A percentile compares a stretch with the other conserved stretches of the same genome.
phyloP scores from a whole-genome alignment of 1,140 invertebrate species.

The Drosophila chauvacae region DNA sequence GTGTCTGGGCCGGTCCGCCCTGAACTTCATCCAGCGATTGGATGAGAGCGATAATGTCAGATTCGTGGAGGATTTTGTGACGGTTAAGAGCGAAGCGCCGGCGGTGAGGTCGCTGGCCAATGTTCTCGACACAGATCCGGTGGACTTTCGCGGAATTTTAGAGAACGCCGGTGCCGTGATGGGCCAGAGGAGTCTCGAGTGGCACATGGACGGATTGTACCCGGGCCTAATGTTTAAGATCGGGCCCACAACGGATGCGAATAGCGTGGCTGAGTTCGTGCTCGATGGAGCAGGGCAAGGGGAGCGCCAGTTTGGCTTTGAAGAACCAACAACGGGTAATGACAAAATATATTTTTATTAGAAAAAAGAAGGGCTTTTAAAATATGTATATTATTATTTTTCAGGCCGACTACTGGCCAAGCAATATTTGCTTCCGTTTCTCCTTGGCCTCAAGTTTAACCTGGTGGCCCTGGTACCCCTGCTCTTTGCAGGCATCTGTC shows the following conservation, averaged over 20 bases:
- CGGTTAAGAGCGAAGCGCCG: conserved; percentile 86
- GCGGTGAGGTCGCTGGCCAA: conserved; percentile 85
- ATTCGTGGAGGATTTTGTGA: conserved; percentile 87
- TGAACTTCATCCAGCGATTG: conserved; percentile 87
- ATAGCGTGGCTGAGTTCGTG: conserved; percentile 90
- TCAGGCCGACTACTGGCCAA: conserved; percentile 89
- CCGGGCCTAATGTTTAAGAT: conserved; percentile 89
- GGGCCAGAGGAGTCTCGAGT: conserved; percentile 89
- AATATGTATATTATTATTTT: conserved; percentile 59
- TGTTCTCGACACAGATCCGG: conserved; percentile 89
- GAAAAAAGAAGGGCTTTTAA: not conserved
- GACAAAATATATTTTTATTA: not conserved
- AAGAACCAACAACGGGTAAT: conserved; percentile 85
- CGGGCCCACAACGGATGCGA: conserved; percentile 87
- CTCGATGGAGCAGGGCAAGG: conserved; percentile 86
- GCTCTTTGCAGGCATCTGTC: conserved; percentile 88
- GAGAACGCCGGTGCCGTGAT: conserved; percentile 89
- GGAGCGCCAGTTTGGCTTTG: conserved; percentile 81
- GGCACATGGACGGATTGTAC: conserved; percentile 89
- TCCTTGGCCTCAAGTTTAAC: conserved; percentile 91
- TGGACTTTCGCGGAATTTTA: conserved; percentile 88
- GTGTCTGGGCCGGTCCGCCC: conserved; percentile 89
- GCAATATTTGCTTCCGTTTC: conserved; percentile 89
- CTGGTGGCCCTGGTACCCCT: conserved; percentile 89
- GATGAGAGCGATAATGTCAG: conserved; percentile 88